These are phyloP conservation scores for Cololabis saira DNA, from an alignment of 2,113 vertebrate species.

Conservation along the genomic window DNA sequence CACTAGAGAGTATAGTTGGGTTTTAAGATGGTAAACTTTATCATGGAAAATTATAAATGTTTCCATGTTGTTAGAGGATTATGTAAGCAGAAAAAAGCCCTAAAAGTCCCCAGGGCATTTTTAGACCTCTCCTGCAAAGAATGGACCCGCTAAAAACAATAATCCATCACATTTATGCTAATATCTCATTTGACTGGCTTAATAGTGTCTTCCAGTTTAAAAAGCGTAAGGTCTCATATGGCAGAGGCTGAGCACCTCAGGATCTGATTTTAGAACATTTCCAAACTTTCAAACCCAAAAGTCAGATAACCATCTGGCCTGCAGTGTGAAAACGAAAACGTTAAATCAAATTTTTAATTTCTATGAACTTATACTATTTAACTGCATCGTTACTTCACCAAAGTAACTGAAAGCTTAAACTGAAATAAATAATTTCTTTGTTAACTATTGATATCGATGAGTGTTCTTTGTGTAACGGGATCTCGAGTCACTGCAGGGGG, in stretches of 20 bases:
- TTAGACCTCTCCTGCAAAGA: conserved; percentile 21
- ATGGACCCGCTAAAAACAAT: conserved; percentile 39
- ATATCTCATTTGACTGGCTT: conserved; percentile 32
- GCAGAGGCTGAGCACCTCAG: neutral
- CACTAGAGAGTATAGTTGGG: neutral
- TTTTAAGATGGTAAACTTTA: neutral
- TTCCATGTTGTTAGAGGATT: conserved; percentile 3
- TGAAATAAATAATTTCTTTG: no score
- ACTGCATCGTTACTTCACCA: no score
- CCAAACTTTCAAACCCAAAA: neutral
- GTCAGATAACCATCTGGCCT: neutral
- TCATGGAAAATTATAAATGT: conserved; percentile 5
- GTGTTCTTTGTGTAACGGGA: no score
- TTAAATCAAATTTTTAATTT: no score
- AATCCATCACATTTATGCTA: conserved; percentile 42
- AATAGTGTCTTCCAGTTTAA: conserved; percentile 29
- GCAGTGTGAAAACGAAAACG: neutral
- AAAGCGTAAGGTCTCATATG: conserved; percentile 21
- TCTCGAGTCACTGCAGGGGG: no score
- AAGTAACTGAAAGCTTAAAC: no score
- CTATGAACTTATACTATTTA: no score
- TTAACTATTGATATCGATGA: no score
- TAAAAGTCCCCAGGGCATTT: conserved; percentile 4
- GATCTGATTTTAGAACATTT: neutral
- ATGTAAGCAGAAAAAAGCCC: neutral